Percentiles rank a stretch among this genome's conserved stretches.
Evolutionary conservation across 2,113 vertebrate genomes (phyloP).

Genomic region (Nanger granti): DNA sequence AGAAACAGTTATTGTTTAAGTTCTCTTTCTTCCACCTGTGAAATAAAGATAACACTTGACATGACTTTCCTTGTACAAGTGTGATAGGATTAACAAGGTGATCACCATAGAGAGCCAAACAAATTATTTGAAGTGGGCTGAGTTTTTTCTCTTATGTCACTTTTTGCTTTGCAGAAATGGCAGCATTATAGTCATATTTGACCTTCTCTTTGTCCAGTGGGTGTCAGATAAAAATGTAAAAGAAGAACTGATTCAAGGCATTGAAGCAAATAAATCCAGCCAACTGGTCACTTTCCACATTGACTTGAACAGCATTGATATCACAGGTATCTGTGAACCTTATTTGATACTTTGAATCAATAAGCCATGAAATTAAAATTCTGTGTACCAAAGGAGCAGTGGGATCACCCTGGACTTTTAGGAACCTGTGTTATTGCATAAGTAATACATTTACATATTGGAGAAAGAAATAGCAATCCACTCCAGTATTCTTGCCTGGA

Average conservation of each 20-base stretch:
- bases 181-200: constrained; percentile 74
- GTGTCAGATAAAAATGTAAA: constrained; percentile 68
- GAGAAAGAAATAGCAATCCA: too few relatives aligned
- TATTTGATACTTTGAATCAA: constrained; percentile 46
- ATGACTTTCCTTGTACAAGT: neutral
- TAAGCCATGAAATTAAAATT: constrained; percentile 36
- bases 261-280: constrained; percentile 65
- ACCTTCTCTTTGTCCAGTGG: constrained; percentile 72
- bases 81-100: neutral
- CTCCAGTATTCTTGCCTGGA: too few relatives aligned
- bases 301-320: constrained; percentile 77
- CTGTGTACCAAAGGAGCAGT: neutral
- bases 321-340: constrained; percentile 75
- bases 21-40: neutral
- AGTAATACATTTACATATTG: constrained; percentile 42
- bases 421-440: constrained; percentile 5
- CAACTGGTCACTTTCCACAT: constrained; percentile 70
- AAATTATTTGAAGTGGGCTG: neutral
- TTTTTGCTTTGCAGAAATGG: constrained; percentile 71
- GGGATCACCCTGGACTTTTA: constrained; percentile 3
- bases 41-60: neutral
- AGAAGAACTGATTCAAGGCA: constrained; percentile 72
- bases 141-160: constrained; percentile 28
- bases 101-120: neutral
- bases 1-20: neutral